These are phyloP conservation scores for Enhydra lutris DNA, from an alignment of 2,113 vertebrate genomes.

Conservation along the genomic window DNA sequence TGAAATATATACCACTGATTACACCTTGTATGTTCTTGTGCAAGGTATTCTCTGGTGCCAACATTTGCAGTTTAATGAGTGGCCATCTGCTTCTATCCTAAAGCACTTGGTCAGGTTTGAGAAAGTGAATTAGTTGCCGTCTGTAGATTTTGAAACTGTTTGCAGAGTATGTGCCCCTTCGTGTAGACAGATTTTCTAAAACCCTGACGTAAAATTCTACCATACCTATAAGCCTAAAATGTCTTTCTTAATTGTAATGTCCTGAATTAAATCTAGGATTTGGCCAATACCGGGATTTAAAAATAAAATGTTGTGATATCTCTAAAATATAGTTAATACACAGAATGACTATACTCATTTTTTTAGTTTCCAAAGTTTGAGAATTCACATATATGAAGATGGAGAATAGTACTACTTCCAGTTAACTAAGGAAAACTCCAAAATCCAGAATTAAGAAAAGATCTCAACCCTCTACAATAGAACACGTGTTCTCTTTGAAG, in stretches of 20 bases:
- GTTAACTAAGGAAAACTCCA: not conserved
- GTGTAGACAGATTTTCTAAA: not conserved
- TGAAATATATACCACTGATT: not conserved
- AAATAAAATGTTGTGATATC: not conserved
- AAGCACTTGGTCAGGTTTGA: not conserved
- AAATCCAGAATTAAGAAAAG: not conserved
- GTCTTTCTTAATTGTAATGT: not conserved
- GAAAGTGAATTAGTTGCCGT: not conserved
- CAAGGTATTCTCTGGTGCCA: not conserved
- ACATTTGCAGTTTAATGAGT: not conserved
- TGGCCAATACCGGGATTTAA: not conserved
- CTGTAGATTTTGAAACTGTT: not conserved
- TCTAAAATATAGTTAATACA: not conserved
- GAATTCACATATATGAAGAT: not conserved
- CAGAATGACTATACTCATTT: not conserved
- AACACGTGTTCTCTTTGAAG: not conserved
- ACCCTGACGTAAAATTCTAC: not conserved
- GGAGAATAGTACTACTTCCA: not conserved
- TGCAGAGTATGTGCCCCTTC: not conserved
- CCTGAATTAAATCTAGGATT: not conserved
- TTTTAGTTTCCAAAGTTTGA: not conserved
- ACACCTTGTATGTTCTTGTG: not conserved
- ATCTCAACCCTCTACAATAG: not conserved
- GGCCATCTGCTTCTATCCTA: not conserved
- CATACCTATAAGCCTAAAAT: not conserved